These are phyloP conservation scores for Mimumesa dahlbomi DNA, from an alignment of 2,888 invertebrate species.

Conservation along the genomic window DNA sequence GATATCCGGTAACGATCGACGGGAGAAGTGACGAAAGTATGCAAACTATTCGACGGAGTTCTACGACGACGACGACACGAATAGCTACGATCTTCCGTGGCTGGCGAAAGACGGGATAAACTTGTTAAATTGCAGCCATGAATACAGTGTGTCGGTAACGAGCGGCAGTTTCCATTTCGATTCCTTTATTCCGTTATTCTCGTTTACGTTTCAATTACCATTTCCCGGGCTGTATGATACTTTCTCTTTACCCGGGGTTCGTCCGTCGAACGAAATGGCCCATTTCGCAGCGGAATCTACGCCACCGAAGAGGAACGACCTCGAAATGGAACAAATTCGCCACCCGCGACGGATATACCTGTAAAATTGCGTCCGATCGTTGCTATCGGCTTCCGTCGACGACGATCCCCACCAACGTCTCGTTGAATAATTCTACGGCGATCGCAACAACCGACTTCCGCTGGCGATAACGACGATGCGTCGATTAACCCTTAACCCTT, in stretches of 20 bases:
- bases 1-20: constrained; percentile 56
- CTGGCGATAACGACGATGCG: constrained; percentile 22
- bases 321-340: constrained; percentile 22
- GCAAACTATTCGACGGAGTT: constrained; percentile 65
- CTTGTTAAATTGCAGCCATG: no score
- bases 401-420: constrained; percentile 19
- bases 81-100: no score
- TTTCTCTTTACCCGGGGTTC: no score
- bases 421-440: constrained; percentile 35
- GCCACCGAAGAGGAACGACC: not conserved
- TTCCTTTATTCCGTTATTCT: not conserved
- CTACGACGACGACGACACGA: constrained; percentile 39
- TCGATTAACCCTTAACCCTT: not conserved
- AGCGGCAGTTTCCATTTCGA: not conserved
- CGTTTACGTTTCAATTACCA: not conserved
- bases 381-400: constrained; percentile 1
- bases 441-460: constrained; percentile 3
- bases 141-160: no score
- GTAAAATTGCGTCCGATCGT: constrained; percentile 16
- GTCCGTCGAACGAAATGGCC: constrained; percentile 12
- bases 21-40: constrained; percentile 56
- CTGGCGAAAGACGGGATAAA: no score
- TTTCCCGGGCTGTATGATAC: not conserved
- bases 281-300: no score
- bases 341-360: not conserved